phyloP scores from a whole-genome alignment of 2,113 vertebrate species.

The Galeopterus variegatus region DNA sequence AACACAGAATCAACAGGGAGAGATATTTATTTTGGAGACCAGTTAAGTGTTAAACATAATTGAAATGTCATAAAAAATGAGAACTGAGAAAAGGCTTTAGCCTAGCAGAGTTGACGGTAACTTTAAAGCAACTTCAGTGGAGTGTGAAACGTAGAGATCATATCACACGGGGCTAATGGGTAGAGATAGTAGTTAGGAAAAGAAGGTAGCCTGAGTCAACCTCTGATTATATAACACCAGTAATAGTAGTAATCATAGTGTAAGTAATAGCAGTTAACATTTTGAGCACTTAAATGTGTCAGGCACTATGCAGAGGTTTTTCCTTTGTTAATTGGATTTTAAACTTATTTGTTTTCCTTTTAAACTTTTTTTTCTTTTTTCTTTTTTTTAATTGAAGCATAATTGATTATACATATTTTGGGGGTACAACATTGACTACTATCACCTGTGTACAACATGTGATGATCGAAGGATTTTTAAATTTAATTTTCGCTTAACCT shows the following conservation, averaged over 20 bases:
- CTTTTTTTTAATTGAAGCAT: background rate
- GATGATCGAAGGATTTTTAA: background rate
- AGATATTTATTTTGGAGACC: conserved; percentile 26
- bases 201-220: background rate
- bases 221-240: background rate
- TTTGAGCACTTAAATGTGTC: background rate
- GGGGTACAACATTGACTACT: too few relatives aligned
- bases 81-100: conserved; percentile 23
- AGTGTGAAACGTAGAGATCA: background rate
- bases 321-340: too few relatives aligned
- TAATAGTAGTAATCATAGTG: background rate
- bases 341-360: too few relatives aligned
- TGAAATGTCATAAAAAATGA: conserved; percentile 42
- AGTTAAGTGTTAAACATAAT: conserved; percentile 30
- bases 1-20: conserved; percentile 27
- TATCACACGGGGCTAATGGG: background rate
- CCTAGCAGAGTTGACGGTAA: background rate
- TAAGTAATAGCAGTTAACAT: background rate
- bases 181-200: background rate
- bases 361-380: background rate
- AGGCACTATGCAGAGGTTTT: background rate
- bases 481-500: conserved; percentile 39
- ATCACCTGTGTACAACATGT: too few relatives aligned
- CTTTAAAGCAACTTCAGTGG: conserved; percentile 36
- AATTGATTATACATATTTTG: too few relatives aligned